These are phyloP conservation scores for Neotoma lepida DNA, from an alignment of 2,113 vertebrate genomes.

Conservation along the genomic window DNA sequence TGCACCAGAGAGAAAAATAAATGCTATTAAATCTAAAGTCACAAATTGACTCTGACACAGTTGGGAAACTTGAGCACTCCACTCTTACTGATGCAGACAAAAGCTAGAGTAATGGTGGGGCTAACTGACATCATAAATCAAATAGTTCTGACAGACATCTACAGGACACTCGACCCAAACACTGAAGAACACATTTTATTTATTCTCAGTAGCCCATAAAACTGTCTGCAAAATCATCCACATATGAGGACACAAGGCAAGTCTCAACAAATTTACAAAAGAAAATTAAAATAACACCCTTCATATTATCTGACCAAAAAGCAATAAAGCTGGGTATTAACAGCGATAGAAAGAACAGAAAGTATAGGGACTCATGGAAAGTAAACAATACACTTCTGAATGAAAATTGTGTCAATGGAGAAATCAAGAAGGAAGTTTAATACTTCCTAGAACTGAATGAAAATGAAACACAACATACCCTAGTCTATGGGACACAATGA, in stretches of 20 bases:
- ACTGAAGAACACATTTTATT: not conserved
- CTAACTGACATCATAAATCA: not conserved
- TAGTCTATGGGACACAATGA: not conserved
- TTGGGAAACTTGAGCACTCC: not conserved
- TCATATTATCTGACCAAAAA: not conserved
- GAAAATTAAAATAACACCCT: not conserved
- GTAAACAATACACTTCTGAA: not conserved
- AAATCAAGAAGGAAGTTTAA: not conserved
- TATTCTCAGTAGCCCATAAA: not conserved
- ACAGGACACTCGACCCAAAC: not conserved
- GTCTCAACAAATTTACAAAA: not conserved
- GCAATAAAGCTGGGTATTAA: not conserved
- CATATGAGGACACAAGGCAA: not conserved
- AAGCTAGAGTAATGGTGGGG: not conserved
- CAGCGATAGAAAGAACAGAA: not conserved
- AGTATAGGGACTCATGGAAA: not conserved
- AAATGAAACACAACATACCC: not conserved
- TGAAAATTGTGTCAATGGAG: not conserved
- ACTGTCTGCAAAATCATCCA: not conserved
- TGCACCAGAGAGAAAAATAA: not conserved
- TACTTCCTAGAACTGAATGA: not conserved
- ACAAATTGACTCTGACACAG: not conserved
- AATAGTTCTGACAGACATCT: not conserved
- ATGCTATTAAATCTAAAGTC: not conserved
- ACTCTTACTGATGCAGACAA: not conserved